Conservation (phyloP, 1,140 invertebrate species). For the Neodiprion lecontei region DNA sequence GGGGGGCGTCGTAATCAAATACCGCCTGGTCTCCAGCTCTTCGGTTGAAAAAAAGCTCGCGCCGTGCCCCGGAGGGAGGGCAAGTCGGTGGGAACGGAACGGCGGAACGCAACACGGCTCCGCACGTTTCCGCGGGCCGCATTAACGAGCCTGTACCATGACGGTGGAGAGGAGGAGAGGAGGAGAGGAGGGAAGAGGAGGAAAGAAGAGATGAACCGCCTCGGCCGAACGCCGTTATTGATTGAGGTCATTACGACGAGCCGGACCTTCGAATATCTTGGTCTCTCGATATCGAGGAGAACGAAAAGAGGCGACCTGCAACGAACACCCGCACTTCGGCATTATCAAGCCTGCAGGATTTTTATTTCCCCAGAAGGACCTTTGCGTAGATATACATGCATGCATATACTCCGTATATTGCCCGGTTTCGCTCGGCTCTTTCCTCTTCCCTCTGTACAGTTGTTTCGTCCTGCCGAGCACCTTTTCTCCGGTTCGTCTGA, state of each 20-base stretch:
- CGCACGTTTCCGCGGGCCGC: neutral
- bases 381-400: neutral
- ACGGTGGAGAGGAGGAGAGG: too few species aligned
- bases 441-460: neutral
- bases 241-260: conserved; percentile 7
- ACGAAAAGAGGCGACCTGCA: neutral
- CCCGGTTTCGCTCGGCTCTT: neutral
- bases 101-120: neutral
- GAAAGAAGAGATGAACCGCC: neutral
- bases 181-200: too few species aligned
- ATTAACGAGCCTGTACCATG: neutral
- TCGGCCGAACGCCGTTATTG: neutral
- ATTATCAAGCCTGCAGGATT: neutral
- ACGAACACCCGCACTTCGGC: neutral
- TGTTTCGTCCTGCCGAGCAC: too few species aligned
- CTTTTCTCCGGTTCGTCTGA: neutral
- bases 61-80: neutral
- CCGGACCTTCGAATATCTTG: conserved; percentile 4
- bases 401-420: neutral
- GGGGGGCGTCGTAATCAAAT: conserved; percentile 6
- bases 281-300: neutral
- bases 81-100: neutral
- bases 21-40: neutral
- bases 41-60: neutral
- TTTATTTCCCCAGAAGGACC: conserved; percentile 5